phyloP scores from a whole-genome alignment of 1,140 invertebrate genomes.

The Helicoverpa zea region DNA sequence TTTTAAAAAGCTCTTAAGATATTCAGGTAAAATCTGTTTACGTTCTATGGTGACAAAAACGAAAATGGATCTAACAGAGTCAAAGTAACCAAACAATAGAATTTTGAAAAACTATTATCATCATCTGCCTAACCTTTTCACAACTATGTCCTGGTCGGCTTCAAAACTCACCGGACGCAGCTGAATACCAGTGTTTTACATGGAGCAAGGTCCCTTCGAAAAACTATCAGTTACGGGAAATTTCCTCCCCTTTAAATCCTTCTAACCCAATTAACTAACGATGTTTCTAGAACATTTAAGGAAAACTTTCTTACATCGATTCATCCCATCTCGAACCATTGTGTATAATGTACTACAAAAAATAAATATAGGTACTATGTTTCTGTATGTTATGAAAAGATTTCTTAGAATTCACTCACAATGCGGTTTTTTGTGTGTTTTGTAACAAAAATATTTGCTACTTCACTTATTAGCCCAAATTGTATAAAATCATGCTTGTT shows the following conservation, averaged over 20 bases:
- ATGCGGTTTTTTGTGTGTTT: not conserved
- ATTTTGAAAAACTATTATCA: too few species aligned
- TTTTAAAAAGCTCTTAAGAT: too few species aligned
- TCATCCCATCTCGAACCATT: not conserved
- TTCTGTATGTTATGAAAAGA: not conserved
- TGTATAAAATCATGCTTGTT: not conserved
- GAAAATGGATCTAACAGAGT: too few species aligned
- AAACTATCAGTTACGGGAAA: not conserved
- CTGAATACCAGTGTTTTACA: not conserved
- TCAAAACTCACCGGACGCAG: not conserved
- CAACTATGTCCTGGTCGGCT: too few species aligned
- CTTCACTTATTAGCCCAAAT: not conserved
- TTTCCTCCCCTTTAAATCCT: constrained; percentile 3
- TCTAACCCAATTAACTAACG: constrained; percentile 25
- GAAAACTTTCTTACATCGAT: constrained; percentile 23
- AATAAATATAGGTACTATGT: not conserved
- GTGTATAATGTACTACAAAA: not conserved
- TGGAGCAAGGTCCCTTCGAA: not conserved
- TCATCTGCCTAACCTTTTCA: too few species aligned
- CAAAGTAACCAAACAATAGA: too few species aligned
- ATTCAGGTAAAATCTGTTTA: too few species aligned
- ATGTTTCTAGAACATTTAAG: not conserved
- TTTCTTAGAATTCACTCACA: not conserved
- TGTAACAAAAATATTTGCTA: not conserved
- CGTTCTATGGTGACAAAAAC: too few species aligned